Base-by-base conservation (phyloP, 2,113 vertebrate species). In the Pseudopipra pipra region DNA sequence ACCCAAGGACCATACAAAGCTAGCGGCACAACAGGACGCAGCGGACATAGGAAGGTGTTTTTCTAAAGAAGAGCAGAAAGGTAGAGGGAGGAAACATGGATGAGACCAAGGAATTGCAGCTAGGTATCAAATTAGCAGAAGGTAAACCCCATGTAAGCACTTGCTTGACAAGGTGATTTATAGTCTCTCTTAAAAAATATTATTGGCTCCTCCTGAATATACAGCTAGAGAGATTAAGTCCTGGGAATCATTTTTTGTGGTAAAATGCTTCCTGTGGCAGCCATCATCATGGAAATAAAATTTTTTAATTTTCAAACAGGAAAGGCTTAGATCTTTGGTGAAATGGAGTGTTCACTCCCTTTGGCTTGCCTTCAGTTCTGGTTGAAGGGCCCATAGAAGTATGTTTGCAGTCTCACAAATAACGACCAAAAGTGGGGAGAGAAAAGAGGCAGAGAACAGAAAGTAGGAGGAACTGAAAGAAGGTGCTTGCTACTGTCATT, bases 281-380 rank as follows among this genome's bases (percentile, higher is more conserved):
- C 96, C 75, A 88, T 95, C 72, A 74, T 85, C 52, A 85, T 51
- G 80, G 95, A 93, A 95, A 85, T 93, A 94, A 77, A 68, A 82
- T 85, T 27, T 24, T 17, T 25, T 0, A 25, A 86, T 84, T 89
- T 97, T 91, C 15, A 62, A 80, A 91, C 61, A 88, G 87, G 93
- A 96, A 96, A 80, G 75, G 86, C 41, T 95, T 71, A 47, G 77
- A 85, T 98, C 98, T 98, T 98, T 98, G 98, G 98, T 67, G 81
- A 96, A 96, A 97, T 11, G 67, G 93, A 97, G 86, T 17, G 41
- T 95, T 43, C 35, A 62, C 81, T 96, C 88, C 88, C 93, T 91
- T 93, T 96, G 92, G 90, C 85, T 97, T 95, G 79, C 66, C 90
- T 76, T 82, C 75, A 41, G 39, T 55, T 91, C 77, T 78, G 74